Percentiles rank a stretch among this genome's conserved stretches.
Evolutionary conservation across 2,888 invertebrate species (phyloP).

Genomic region (Arrhopalites spinosus): DNA sequence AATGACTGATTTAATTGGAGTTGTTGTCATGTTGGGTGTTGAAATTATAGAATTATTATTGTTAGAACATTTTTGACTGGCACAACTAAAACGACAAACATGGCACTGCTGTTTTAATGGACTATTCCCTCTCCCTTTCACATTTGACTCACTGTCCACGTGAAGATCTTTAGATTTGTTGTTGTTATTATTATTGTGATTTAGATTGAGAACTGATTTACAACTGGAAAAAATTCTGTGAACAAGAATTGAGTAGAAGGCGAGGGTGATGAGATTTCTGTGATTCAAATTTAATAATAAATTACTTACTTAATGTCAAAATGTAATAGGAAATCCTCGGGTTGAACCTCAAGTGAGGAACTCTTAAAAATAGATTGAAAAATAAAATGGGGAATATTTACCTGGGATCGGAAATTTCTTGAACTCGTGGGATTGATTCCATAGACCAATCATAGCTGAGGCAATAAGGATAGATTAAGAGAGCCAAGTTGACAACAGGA

Average conservation of each 20-base stretch:
- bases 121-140: too few species aligned
- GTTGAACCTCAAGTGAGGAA: too few species aligned
- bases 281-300: too few species aligned
- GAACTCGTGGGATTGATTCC: constrained; percentile 90
- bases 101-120: neutral
- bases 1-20: neutral
- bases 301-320: too few species aligned
- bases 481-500: constrained; percentile 86
- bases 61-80: constrained; percentile 33
- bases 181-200: constrained; percentile 55
- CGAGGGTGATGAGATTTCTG: constrained; percentile 73
- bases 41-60: constrained; percentile 41
- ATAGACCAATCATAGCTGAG: constrained; percentile 99
- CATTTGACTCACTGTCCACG: neutral
- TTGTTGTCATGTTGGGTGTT: neutral
- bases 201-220: constrained; percentile 11
- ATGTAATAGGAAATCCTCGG: too few species aligned
- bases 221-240: constrained; percentile 39
- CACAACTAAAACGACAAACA: constrained; percentile 16
- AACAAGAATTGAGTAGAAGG: constrained; percentile 70
- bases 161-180: neutral
- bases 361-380: too few species aligned
- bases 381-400: too few species aligned
- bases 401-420: constrained; percentile 74
- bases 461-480: constrained; percentile 82